These are phyloP conservation scores for Ferrisia virgata DNA, from an alignment of 2,888 invertebrate genomes.

Conservation along the genomic window DNA sequence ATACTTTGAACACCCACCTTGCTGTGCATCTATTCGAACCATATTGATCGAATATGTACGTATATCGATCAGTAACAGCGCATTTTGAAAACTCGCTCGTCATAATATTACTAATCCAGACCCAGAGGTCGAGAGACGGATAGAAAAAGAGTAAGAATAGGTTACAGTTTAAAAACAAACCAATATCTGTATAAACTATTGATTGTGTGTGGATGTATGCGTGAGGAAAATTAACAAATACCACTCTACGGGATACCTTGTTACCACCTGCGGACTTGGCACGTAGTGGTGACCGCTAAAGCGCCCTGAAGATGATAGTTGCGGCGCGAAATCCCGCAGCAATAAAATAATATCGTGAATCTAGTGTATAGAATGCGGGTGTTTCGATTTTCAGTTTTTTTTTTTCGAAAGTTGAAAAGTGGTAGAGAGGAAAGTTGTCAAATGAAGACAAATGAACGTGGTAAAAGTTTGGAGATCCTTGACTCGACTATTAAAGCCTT, in stretches of 20 bases:
- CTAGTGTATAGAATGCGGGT: too few species aligned
- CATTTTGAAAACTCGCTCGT: background rate
- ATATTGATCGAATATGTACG: background rate
- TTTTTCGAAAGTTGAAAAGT: too few species aligned
- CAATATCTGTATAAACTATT: too few species aligned
- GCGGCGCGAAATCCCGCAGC: background rate
- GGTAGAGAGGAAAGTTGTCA: too few species aligned
- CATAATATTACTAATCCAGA: too few species aligned
- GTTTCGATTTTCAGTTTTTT: too few species aligned
- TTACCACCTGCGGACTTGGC: slow-evolving; percentile 23
- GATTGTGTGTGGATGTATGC: background rate
- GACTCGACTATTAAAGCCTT: too few species aligned
- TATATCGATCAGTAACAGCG: background rate
- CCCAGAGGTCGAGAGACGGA: background rate
- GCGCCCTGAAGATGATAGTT: background rate
- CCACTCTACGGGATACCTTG: slow-evolving; percentile 34
- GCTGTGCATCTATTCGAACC: background rate
- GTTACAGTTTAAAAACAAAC: too few species aligned
- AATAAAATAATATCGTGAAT: too few species aligned
- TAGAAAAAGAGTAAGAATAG: background rate
- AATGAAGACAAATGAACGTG: too few species aligned
- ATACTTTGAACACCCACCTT: background rate
- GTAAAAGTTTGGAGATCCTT: too few species aligned
- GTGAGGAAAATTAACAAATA: slow-evolving; percentile 39
- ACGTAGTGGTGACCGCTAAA: background rate